phyloP scores from a whole-genome alignment of 2,113 vertebrate species.

The Oenanthe oenanthe region DNA sequence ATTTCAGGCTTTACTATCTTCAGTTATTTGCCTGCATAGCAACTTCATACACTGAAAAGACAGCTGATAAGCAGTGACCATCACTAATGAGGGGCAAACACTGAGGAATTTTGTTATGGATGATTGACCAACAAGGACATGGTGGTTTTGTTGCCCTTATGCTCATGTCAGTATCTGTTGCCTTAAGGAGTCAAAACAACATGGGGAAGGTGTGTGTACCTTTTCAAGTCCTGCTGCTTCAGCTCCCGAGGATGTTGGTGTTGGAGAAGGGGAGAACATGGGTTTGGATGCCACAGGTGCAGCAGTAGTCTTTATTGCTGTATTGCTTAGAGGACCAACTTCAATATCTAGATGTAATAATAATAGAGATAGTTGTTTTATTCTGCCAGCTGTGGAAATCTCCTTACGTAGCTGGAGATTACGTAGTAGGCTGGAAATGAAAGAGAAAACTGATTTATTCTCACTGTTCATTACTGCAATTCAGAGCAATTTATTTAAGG shows the following conservation, averaged over 20 bases:
- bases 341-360: background rate
- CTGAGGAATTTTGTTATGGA: background rate
- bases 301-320: background rate
- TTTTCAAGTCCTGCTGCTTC: background rate
- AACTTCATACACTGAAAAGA: background rate
- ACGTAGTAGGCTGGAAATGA: slow-evolving; percentile 42
- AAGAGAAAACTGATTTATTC: slow-evolving; percentile 69
- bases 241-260: background rate
- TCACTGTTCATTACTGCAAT: slow-evolving; percentile 59
- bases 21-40: background rate
- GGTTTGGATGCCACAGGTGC: background rate
- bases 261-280: background rate
- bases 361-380: background rate
- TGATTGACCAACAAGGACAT: fast-evolving
- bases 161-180: background rate
- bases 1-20: background rate
- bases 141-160: background rate
- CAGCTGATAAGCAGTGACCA: background rate
- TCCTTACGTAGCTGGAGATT: background rate
- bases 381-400: slow-evolving; percentile 30
- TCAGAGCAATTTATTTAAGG: slow-evolving; percentile 74
- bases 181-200: background rate
- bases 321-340: background rate
- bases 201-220: background rate
- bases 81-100: background rate